Base-by-base conservation (phyloP, 2,797 vertebrate species). In the Sphenopsis melanotis region DNA sequence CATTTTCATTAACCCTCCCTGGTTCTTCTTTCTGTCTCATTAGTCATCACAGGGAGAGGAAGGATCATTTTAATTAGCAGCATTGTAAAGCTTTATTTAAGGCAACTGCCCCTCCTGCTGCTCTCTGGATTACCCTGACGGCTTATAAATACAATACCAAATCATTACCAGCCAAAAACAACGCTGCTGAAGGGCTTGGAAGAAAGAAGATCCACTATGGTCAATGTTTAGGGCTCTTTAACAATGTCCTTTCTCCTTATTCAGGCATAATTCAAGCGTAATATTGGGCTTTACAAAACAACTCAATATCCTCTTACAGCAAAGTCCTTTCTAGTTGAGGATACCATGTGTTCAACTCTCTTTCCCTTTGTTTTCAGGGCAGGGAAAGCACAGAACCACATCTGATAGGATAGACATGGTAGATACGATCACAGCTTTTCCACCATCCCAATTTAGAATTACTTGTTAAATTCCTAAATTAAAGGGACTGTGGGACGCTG, bases 31-130 rank as follows among this genome's bases (percentile, higher is more conserved):
- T 93, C 95, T 96, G 92, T 97, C 96, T 98, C 97, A 95, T 96
- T 97, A 98, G 97, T 96, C 87, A 95, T 93, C 80, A 56, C 23
- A 69, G 88, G 81, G 91, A 94, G 95, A 96, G 96, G 95, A 97
- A 97, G 96, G 96, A 97, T 96, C 78, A 94, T 97, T 97, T 97
- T 98, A 98, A 98, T 98, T 97, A 98, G 96, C 94, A 89, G 92
- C 85, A 95, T 93, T 94, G 97, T 95, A 97, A 96, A 96, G 97
- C 95, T 97, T 96, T 94, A 94, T 97, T 95, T 83, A 78, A 96
- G 92, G 93, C 89, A 80, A 96, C 95, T 80, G 91, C 60, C 96
- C 94, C 96, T 95, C 97, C 98, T 91, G 96, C 98, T 96, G 96
- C 90, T 95, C 87, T 71, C 55, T 94, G 97, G 97, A 97, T 97